phyloP scores from a whole-genome alignment of 2,888 invertebrate species.

The Heliconius hortense region DNA sequence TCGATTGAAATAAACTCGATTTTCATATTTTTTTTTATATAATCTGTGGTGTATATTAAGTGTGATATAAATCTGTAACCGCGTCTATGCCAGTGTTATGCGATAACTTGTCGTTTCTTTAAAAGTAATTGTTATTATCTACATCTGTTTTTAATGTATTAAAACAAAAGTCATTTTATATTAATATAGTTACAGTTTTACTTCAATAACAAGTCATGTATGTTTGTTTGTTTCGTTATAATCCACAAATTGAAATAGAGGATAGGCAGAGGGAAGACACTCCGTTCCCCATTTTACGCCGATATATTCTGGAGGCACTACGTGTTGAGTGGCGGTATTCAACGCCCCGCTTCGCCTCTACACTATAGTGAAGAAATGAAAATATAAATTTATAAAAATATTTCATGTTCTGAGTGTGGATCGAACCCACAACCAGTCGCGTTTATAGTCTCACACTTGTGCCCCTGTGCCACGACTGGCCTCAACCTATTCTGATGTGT shows the following conservation, averaged over 20 bases:
- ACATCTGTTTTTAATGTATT: neutral
- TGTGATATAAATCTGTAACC: slow-evolving; percentile 1
- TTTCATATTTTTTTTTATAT: neutral
- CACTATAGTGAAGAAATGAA: too few species aligned
- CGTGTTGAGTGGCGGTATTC: too few species aligned
- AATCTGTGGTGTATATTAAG: slow-evolving; percentile 8
- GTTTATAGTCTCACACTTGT: too few species aligned
- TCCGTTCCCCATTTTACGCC: too few species aligned
- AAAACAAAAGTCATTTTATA: neutral
- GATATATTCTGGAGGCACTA: too few species aligned
- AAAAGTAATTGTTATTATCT: slow-evolving; percentile 10
- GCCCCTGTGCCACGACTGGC: too few species aligned
- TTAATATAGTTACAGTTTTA: neutral
- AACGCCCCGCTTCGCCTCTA: neutral
- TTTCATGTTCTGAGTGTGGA: too few species aligned
- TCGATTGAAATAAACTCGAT: neutral
- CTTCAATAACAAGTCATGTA: neutral
- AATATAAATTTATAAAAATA: too few species aligned
- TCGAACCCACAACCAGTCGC: too few species aligned
- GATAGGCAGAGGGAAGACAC: neutral
- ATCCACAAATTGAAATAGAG: too few species aligned
- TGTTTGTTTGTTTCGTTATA: neutral
- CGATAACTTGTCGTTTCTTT: slow-evolving; percentile 4
- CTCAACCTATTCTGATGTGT: too few species aligned
- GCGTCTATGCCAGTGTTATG: slow-evolving; percentile 9